Percentiles rank a stretch among this genome's conserved stretches.
Evolutionary conservation across 2,888 invertebrate genomes (phyloP).

Genomic region (Kuschelorhynchus macadamiae): DNA sequence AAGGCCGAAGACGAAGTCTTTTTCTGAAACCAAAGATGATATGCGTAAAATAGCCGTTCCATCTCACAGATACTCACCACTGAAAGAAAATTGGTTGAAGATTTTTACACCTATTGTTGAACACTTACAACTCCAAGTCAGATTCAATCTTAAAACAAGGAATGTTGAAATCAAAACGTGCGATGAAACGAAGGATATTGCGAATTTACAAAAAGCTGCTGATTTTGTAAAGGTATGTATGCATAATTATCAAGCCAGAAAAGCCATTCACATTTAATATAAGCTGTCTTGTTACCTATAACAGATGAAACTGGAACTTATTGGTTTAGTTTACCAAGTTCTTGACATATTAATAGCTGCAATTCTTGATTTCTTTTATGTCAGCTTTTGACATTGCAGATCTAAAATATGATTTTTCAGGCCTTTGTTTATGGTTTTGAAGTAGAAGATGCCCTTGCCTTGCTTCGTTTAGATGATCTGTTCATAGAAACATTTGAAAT

Average conservation of each 20-base stretch:
- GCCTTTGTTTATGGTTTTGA: conserved; percentile 98
- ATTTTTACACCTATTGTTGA: conserved; percentile 97
- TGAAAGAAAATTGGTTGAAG: conserved; percentile 97
- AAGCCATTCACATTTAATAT: too few species aligned
- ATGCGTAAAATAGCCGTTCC: conserved; percentile 90
- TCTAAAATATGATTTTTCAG: too few species aligned
- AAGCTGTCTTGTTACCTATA: too few species aligned
- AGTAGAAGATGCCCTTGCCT: conserved; percentile 95
- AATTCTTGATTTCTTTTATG: too few species aligned
- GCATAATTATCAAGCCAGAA: background rate
- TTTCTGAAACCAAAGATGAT: conserved; percentile 73
- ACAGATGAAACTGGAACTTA: too few species aligned
- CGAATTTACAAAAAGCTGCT: conserved; percentile 95
- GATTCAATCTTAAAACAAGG: conserved; percentile 92
- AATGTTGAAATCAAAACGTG: conserved; percentile 88
- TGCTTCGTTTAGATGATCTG: conserved; percentile 94
- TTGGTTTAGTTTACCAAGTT: too few species aligned
- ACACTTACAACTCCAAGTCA: conserved; percentile 91
- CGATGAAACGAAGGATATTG: conserved; percentile 85
- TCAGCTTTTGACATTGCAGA: too few species aligned
- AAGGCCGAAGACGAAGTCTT: conserved; percentile 56
- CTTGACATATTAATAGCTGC: too few species aligned
- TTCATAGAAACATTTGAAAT: conserved; percentile 98
- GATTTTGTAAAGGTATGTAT: conserved; percentile 87
- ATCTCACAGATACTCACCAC: conserved; percentile 91